Evolutionary conservation across 2,888 invertebrate genomes (phyloP), one percentile per base, ranked within the genome.

Genomic region (Chaetoderma sp.): DNA sequence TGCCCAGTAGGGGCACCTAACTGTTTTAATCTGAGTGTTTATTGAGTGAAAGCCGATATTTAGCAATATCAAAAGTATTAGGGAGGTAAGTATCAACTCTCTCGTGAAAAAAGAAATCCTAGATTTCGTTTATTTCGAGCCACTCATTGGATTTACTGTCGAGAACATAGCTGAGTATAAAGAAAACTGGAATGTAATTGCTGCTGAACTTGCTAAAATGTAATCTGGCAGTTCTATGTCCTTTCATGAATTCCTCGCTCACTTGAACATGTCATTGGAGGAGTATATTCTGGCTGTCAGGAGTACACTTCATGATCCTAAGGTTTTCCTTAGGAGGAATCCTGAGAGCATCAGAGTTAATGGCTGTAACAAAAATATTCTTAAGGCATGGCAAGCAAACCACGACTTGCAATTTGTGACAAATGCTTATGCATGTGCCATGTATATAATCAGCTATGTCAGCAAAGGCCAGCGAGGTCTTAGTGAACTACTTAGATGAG

Each of bases 361-460:
- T 42, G 25, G 47, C 8, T 65, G 60, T n/a, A 65, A 60, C 23
- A 52, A 42, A 55, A 28, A 18, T 16, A 25, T 65, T 13, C 42
- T 52, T 16, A 30, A 36, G 1, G 44, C 25, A 4, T 60, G 60
- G 45, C 18, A 55, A 33, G 65, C 65, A 6, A 65, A 65, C 44
- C 50, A 45, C 36, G 60, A 60, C 25, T 60, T 65, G n/a, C 62
- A 61, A 16, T 58, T 59, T 28, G 47, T 57, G 21, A 30, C 58
- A 10, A 47, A 58, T 33, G 32, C 60, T 27, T 60, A 54, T 60
- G 52, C 60, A 8, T 50, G 50, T 58, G 58, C 44, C 16, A 44
- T 36, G 6, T 58, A 58, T 58, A 44, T 58, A 4, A 36, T 44
- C 4, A 16, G 25, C 21, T 58, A 47, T 36, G n/a, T 58, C 4